phyloP scores from a whole-genome alignment of 2,888 invertebrate species.

The Rosalia funebris region DNA sequence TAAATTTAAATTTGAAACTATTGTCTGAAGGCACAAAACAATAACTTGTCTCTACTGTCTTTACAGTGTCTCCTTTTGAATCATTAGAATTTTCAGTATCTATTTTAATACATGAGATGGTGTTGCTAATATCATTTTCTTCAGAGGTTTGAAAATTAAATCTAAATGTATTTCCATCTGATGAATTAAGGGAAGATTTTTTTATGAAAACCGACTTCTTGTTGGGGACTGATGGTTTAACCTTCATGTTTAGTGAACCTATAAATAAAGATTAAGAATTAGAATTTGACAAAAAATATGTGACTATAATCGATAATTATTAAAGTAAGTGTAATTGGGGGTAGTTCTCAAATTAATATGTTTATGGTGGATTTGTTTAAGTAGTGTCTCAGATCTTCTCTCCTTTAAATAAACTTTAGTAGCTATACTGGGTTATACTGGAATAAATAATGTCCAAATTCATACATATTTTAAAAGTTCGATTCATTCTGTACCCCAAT shows the following conservation, averaged over 20 bases:
- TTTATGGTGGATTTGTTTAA: too few species aligned
- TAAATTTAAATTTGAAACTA: slow-evolving; percentile 76
- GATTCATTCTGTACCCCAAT: too few species aligned
- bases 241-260: slow-evolving; percentile 71
- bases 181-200: slow-evolving; percentile 69
- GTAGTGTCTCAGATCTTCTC: too few species aligned
- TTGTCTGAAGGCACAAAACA: slow-evolving; percentile 65
- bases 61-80: slow-evolving; percentile 15
- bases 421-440: too few species aligned
- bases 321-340: too few species aligned
- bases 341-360: too few species aligned
- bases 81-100: slow-evolving; percentile 8
- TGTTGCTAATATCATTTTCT: slow-evolving; percentile 28
- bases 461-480: too few species aligned
- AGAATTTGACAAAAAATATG: too few species aligned
- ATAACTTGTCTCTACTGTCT: slow-evolving; percentile 30
- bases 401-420: too few species aligned
- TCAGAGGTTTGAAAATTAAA: slow-evolving; percentile 64
- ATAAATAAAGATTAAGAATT: slow-evolving; percentile 47
- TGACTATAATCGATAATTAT: slow-evolving; percentile 1
- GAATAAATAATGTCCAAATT: too few species aligned
- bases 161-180: slow-evolving; percentile 67
- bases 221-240: slow-evolving; percentile 65
- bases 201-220: slow-evolving; percentile 75
- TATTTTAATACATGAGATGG: slow-evolving; percentile 26